Base-by-base conservation (phyloP, 2,888 invertebrate genomes). In the Lordiphosa fenestrarum region DNA sequence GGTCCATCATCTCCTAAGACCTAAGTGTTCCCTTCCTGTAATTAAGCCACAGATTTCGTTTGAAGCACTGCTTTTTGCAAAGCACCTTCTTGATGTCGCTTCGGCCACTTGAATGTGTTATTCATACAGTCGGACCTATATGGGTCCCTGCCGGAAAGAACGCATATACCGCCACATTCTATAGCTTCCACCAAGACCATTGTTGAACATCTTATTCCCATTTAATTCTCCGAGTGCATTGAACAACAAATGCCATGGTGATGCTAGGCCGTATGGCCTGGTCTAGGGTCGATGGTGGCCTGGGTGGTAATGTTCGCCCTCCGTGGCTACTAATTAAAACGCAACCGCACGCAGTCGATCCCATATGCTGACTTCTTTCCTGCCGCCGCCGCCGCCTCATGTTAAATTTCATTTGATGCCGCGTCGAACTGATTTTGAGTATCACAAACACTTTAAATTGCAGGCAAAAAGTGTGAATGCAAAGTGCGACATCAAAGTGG, bases 401-500 rank as follows among this genome's bases (percentile, higher is more conserved):
- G 51, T 73, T 60, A 70, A 81, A 70, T 62, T 80, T 59, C 23
- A 73, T 77, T 73, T 53, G 50, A 64, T 15, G n/a, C 40, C 39
- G 47, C 36, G 30, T 10, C 42, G 35, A 52, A 35, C 60, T 51
- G 57, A 69, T 76, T 69, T 30, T 68, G 23, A 52, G 59, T 52
- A 55, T 56, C 53, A 40, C 19, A 52, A 52, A 57, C 61, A 64
- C 71, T 70, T 73, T 67, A 64, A 77, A 77, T 61, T 64, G 62
- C 63, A 60, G 57, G 46, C 61, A 52, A 51, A 40, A 49, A 56
- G 74, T 74, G 78, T 78, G 75, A 82, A 58, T 46, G 40, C 42
- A 56, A 69, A 74, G 81, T 75, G 74, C 76, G 74, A 62, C 76
- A 75, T 66, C 77, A 68, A 73, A 64, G 60, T 23, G 15, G 13